These are phyloP conservation scores for Bos indicus DNA, from an alignment of 2,113 vertebrate genomes.

Conservation along the genomic window DNA sequence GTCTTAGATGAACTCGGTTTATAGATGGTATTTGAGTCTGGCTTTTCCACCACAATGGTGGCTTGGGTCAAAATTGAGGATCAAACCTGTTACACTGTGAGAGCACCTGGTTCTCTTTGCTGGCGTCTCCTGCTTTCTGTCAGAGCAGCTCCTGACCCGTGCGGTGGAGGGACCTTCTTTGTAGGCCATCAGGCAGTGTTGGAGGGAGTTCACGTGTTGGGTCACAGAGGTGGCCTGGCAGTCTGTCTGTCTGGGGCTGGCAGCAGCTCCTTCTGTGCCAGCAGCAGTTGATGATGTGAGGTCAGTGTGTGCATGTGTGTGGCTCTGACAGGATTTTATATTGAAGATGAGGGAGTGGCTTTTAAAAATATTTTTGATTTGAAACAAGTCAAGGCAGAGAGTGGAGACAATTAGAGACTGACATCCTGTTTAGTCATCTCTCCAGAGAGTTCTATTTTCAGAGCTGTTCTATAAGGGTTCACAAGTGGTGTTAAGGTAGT, in stretches of 20 bases:
- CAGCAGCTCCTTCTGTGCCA: neutral
- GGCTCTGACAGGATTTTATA: constrained; percentile 37
- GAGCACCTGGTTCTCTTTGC: neutral
- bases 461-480: constrained; percentile 58
- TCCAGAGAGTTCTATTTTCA: constrained; percentile 71
- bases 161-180: neutral
- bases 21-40: neutral
- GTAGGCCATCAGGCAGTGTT: neutral
- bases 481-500: constrained; percentile 30
- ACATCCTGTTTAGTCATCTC: constrained; percentile 64
- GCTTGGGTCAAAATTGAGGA: neutral
- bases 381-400: constrained; percentile 51
- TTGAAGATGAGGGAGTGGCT: constrained; percentile 57
- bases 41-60: neutral
- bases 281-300: neutral
- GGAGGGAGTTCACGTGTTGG: neutral
- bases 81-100: neutral
- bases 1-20: neutral
- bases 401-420: constrained; percentile 44
- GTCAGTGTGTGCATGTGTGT: neutral
- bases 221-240: neutral
- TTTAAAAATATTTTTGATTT: constrained; percentile 68
- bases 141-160: neutral
- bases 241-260: neutral
- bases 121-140: neutral